Evolutionary conservation across 2,888 invertebrate genomes (phyloP).

Genomic region (Agrochola litura): DNA sequence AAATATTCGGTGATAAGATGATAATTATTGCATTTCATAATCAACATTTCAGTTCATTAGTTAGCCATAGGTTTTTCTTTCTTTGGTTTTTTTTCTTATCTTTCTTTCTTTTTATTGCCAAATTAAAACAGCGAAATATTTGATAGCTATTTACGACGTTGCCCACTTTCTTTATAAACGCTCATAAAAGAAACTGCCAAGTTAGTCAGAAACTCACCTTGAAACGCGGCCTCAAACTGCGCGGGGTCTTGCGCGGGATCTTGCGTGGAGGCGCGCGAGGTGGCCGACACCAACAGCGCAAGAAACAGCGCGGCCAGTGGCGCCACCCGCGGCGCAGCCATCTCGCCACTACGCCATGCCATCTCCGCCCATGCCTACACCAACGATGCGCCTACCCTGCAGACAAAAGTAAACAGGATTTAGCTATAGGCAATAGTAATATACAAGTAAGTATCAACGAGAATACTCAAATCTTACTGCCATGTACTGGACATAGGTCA

Average conservation of each 20-base stretch:
- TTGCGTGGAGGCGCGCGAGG: slow-evolving; percentile 79
- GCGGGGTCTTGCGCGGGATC: slow-evolving; percentile 83
- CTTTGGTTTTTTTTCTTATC: too few relatives aligned
- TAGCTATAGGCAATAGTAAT: neutral
- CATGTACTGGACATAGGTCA: neutral
- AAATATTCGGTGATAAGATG: too few relatives aligned
- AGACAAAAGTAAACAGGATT: slow-evolving; percentile 45
- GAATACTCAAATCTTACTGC: neutral
- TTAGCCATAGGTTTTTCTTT: too few relatives aligned
- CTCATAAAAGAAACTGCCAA: neutral
- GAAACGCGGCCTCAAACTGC: slow-evolving; percentile 91
- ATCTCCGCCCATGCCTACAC: slow-evolving; percentile 83
- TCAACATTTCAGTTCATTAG: too few relatives aligned
- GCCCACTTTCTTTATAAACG: too few relatives aligned
- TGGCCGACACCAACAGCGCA: slow-evolving; percentile 77
- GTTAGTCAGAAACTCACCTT: slow-evolving; percentile 82
- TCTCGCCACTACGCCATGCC: slow-evolving; percentile 86
- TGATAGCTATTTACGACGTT: too few relatives aligned
- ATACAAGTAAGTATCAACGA: neutral
- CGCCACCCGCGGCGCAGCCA: slow-evolving; percentile 82
- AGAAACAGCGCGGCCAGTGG: slow-evolving; percentile 77
- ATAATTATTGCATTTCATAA: too few relatives aligned
- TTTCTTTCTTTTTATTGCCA: too few relatives aligned
- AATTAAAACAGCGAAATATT: too few relatives aligned
- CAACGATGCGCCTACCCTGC: slow-evolving; percentile 66